Conservation (phyloP, 1,140 invertebrate species). For the Drosophila pruinosa region DNA sequence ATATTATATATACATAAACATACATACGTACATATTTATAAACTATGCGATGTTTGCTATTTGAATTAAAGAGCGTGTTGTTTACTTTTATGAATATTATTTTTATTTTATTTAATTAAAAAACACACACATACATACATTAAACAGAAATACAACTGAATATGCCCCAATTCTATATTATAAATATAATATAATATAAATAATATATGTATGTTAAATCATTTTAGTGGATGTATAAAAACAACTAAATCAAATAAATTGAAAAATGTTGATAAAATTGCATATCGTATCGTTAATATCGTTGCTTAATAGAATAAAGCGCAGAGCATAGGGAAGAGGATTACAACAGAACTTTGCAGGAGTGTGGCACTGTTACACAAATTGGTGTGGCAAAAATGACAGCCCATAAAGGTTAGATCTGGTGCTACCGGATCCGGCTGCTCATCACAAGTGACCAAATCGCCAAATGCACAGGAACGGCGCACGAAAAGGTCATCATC, state of each 20-base stretch:
- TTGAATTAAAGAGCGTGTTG: slow-evolving; percentile 53
- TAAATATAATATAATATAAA: slow-evolving; percentile 60
- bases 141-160: slow-evolving; percentile 56
- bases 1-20: slow-evolving; percentile 27
- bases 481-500: slow-evolving; percentile 55
- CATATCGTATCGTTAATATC: neutral
- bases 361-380: slow-evolving; percentile 42
- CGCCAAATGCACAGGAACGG: slow-evolving; percentile 63
- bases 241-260: slow-evolving; percentile 65
- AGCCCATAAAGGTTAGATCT: slow-evolving; percentile 47
- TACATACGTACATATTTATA: slow-evolving; percentile 36
- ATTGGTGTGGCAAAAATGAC: slow-evolving; percentile 57
- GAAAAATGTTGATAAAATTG: slow-evolving; percentile 12
- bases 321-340: neutral
- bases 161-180: slow-evolving; percentile 60
- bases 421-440: slow-evolving; percentile 60
- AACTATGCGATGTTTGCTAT: slow-evolving; percentile 36
- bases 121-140: slow-evolving; percentile 38
- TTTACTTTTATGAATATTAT: slow-evolving; percentile 43
- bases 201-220: slow-evolving; percentile 75
- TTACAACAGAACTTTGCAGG: neutral
- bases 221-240: slow-evolving; percentile 78
- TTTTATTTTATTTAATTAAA: slow-evolving; percentile 53
- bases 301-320: neutral
- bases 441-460: slow-evolving; percentile 58